Evolutionary conservation across 2,113 vertebrate genomes (phyloP), one percentile per base, ranked within the genome.

Genomic region (Caranx ignobilis): DNA sequence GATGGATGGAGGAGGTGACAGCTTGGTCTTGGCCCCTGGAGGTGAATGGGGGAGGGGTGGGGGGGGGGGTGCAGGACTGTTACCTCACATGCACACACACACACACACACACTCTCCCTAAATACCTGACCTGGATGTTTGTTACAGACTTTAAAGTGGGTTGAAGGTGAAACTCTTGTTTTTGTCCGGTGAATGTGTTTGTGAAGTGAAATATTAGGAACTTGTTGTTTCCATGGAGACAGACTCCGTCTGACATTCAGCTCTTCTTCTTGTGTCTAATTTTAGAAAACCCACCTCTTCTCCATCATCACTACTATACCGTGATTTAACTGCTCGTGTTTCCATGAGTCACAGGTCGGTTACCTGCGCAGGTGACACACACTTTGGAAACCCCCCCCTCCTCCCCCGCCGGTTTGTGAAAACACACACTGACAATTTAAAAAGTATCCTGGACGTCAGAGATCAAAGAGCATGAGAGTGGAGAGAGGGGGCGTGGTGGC

Each of bases 391-490:
- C 26, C 26, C 26, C 26, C 26, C 26, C 26, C 26, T 1, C 26
- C 26, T 26, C 26, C 26, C 26, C 26, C 26, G 26, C 26, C 26
- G 1, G 26, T 26, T 26, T 26, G 26, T 26, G 26, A 26, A 26
- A 26, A 65, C 79, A 81, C 81, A 83, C 73, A 84, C 60, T 67
- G 9, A 83, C 67, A 91, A 77, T 85, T 85, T 78, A 59, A 5
- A 41, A 81, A 81, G 77, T 75, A 80, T 70, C 60, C 78, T 19
- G 18, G 52, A 79, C 70, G 11, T 65, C 64, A 47, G 15, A 88
- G 73, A 93, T 93, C 81, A 93, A 92, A 94, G 89, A 81, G 78
- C 21, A 26, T 26, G 26, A 26, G 26, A 26, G 3, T 59, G 78
- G 79, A 77, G n/a, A 70, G 39, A 55, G 55, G 60, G 72, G 92